Evolutionary conservation across 2,888 invertebrate species (phyloP).

Genomic region (Leucophenga maculata): DNA sequence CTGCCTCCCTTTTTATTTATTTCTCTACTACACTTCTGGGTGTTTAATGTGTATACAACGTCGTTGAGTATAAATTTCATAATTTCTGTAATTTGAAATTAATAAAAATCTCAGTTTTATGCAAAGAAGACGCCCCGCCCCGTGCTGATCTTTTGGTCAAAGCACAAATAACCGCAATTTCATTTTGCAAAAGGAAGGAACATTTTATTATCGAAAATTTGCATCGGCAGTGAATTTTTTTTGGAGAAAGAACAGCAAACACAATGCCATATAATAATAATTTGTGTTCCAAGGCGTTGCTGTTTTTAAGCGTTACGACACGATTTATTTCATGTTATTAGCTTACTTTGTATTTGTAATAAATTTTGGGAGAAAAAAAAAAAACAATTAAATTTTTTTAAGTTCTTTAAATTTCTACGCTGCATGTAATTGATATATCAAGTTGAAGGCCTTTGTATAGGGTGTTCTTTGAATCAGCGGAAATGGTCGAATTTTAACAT

Average conservation of each 20-base stretch:
- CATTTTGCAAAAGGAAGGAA: conserved; percentile 10
- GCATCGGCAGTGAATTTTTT: conserved; percentile 41
- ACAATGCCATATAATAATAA: neutral
- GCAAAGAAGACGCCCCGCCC: conserved; percentile 16
- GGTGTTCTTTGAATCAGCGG: too few species aligned
- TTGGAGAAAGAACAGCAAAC: neutral
- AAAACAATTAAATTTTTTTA: too few species aligned
- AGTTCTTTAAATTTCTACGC: too few species aligned
- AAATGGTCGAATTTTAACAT: too few species aligned
- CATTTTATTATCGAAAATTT: conserved; percentile 53
- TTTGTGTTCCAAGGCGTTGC: neutral
- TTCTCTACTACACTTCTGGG: too few species aligned
- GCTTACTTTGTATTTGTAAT: too few species aligned
- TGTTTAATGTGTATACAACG: too few species aligned
- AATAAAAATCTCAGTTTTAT: conserved; percentile 42
- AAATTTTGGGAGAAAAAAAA: too few species aligned
- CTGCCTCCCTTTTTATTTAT: neutral
- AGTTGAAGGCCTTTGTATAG: too few species aligned
- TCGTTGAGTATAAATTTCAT: conserved; percentile 21
- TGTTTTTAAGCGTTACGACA: too few species aligned
- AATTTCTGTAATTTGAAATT: conserved; percentile 40
- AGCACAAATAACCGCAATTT: conserved; percentile 58
- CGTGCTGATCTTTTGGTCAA: neutral
- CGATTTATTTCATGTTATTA: too few species aligned
- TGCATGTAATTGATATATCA: too few species aligned